Evolutionary conservation across 92 coral and sea anemone species (phyloP), one percentile per base, ranked within the genome.

Genomic region (Epizoanthus scotinus): DNA sequence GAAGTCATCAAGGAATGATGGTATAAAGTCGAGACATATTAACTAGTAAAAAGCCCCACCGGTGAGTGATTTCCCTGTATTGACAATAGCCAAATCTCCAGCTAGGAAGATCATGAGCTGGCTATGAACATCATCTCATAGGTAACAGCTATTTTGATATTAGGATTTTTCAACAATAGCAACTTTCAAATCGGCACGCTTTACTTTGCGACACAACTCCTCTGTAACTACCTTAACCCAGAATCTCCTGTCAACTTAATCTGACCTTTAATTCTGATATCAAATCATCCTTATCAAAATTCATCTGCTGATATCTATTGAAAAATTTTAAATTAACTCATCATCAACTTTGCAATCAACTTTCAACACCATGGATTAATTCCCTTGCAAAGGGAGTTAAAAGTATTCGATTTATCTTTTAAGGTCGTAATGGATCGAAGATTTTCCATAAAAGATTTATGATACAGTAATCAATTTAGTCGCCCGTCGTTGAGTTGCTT

Each of bases 381-480:
- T 83, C 59, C 66, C 63, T 72, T 79, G 85, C 82, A 15, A 60
- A 84, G 66, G 56, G 64, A 60, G 40, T 69, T 64, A 52, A 60
- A 44, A 67, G 71, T 77, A 71, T 80, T 84, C 77, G 82, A 70
- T 38, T 79, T 54, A 70, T 71, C 82, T 77, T 85, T 80, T 72
- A 62, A 63, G 85, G 70, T 67, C 82, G 85, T 74, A 87, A 87
- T 77, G 85, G 91, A 77, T 83, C 84, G 72, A 70, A 82, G 84
- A 78, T 88, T 89, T 83, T 63, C 56, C 65, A 92, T 92, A 87
- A 92, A 92, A 85, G 89, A 86, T 65, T 86, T 84, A 82, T 92
- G 91, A 90, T 88, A 83, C 83, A 63, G 79, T 86, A 86, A 89
- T 86, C 82, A 87, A 70, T 73, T 79, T 89, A 77, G 86, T 81